Evolutionary conservation across 2,797 vertebrate genomes (phyloP).

Genomic region (Pseudotriccus pelzelni): DNA sequence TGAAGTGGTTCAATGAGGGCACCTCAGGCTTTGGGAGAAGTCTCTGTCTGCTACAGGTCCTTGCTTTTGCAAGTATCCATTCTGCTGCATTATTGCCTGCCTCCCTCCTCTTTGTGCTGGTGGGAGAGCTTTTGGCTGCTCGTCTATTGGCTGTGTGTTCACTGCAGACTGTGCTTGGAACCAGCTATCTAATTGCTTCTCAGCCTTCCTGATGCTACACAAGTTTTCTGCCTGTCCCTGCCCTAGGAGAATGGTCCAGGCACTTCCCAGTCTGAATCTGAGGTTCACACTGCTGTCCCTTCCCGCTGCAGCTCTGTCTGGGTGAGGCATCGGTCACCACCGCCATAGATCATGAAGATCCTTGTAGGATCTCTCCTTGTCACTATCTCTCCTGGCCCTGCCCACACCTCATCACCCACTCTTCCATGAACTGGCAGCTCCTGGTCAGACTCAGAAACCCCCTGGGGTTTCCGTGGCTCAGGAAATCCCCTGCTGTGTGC

Average conservation of each 20-base stretch:
- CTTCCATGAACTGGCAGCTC: neutral
- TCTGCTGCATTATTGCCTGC: neutral
- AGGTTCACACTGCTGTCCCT: neutral
- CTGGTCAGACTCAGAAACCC: neutral
- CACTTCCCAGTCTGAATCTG: neutral
- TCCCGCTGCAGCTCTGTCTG: neutral
- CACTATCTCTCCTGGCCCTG: neutral
- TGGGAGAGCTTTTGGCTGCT: neutral
- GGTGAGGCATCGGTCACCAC: neutral
- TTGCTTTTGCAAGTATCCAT: neutral
- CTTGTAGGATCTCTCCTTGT: neutral
- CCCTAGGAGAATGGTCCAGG: neutral
- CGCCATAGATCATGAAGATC: rapidly evolving
- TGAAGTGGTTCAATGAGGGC: neutral
- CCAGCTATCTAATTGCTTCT: neutral
- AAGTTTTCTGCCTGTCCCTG: neutral
- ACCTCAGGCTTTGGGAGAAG: neutral
- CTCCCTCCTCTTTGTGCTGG: neutral
- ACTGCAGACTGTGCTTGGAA: neutral
- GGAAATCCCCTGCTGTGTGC: neutral
- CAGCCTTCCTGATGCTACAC: neutral
- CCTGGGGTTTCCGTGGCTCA: neutral
- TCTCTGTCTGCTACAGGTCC: neutral
- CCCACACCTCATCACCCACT: too few relatives aligned
- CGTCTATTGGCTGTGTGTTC: neutral